Percentiles rank a stretch among this genome's conserved stretches.
Evolutionary conservation across 2,888 invertebrate genomes (phyloP).

Genomic region (Halictus ligatus): DNA sequence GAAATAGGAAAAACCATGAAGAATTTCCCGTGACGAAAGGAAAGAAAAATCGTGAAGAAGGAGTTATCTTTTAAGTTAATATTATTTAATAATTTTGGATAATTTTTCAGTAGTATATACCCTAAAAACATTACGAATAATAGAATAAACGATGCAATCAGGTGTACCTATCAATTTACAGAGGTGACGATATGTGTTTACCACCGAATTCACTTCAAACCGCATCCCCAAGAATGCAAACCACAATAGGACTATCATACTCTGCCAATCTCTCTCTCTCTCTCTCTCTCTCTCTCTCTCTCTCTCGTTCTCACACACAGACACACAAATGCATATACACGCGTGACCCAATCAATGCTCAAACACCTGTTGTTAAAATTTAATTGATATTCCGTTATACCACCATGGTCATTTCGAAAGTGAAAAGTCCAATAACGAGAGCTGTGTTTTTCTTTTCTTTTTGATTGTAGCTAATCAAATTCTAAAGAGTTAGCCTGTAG

Average conservation of each 20-base stretch:
- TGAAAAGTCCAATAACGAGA: neutral
- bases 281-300: too few species aligned
- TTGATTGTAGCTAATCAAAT: neutral
- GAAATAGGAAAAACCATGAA: too few species aligned
- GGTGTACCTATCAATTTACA: neutral
- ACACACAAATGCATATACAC: neutral
- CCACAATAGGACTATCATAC: neutral
- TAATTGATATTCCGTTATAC: neutral
- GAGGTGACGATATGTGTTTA: neutral
- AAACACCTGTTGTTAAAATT: neutral
- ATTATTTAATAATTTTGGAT: neutral
- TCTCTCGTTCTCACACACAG: neutral
- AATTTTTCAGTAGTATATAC: neutral
- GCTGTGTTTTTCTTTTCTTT: neutral
- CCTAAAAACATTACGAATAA: neutral
- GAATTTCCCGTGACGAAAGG: too few species aligned
- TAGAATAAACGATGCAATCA: neutral
- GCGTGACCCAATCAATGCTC: neutral
- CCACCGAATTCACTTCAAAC: neutral
- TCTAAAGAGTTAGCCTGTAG: too few species aligned
- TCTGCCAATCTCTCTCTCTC: neutral
- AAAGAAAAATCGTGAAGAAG: too few species aligned
- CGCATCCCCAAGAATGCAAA: neutral
- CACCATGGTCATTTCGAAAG: neutral
- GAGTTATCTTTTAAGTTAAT: too few species aligned